phyloP scores from a whole-genome alignment of 2,797 vertebrate species.

The Tangara arthus region DNA sequence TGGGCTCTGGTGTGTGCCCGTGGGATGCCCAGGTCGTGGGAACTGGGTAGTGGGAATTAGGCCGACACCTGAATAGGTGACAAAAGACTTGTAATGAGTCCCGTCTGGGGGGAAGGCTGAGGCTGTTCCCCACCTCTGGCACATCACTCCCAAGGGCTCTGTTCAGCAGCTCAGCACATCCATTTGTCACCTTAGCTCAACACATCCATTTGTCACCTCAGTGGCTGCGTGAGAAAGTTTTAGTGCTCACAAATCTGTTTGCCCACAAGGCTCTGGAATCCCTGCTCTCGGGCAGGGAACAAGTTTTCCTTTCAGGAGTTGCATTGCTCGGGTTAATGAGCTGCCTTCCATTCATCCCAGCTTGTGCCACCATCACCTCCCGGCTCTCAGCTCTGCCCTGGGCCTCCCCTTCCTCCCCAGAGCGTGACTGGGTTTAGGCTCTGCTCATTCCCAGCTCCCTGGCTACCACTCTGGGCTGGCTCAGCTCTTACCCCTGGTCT shows the following conservation, averaged over 20 bases:
- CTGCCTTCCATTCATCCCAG: constrained; percentile 7
- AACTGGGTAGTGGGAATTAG: not conserved
- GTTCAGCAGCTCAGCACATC: not conserved
- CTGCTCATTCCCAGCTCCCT: not conserved
- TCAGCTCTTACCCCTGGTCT: not conserved
- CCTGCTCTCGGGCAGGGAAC: not conserved
- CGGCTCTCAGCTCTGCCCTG: not conserved
- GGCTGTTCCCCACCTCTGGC: not conserved
- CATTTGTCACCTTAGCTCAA: not conserved
- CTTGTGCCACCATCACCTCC: not conserved
- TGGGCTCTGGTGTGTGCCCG: not conserved
- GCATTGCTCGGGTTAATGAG: constrained; percentile 29
- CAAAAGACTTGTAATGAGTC: not conserved
- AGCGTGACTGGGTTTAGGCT: constrained; percentile 1
- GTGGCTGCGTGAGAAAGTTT: constrained; percentile 31
- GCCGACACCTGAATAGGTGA: not conserved
- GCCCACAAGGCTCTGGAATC: not conserved
- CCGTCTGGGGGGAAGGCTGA: not conserved
- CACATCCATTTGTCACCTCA: not conserved
- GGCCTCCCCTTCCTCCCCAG: not conserved
- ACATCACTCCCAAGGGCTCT: rapidly evolving
- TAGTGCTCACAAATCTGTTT: not conserved
- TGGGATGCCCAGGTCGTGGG: not conserved
- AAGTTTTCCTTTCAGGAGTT: constrained; percentile 2
- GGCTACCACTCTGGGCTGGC: not conserved